Base-by-base conservation (phyloP, 2,888 invertebrate species). In the Hecatera dysodea region DNA sequence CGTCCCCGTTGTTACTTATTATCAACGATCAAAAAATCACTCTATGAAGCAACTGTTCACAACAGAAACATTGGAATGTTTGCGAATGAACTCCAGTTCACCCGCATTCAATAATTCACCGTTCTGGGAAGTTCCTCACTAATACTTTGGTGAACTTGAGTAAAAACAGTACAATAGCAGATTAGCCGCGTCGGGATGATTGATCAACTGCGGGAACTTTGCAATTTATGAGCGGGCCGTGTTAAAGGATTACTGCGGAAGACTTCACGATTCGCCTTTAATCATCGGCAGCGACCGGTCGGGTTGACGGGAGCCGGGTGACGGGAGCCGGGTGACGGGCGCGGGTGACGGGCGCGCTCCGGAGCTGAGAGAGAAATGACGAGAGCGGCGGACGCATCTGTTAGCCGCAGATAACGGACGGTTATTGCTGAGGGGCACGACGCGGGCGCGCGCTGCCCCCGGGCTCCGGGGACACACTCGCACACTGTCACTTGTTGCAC, bases 131-230 rank as follows among this genome's bases (percentile, higher is more conserved):
- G 27, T 9, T 52, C 6, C 12, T 24, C 63, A 52, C 24, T 46
- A 50, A 52, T 42, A 60, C 56, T 60, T 56, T 7, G 27, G 1
- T 39, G 55, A 78, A 67, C 52, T 78, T 57, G 17, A 29, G 5
- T 24, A 39, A 50, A 63, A 72, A 66, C 66, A 66, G n/a, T 24
- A 69, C 60, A 67, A 17, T 60, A 68, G 33, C 60, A 60, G 81
- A 73, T 74, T 61, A 74, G 17, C 48, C 36, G 44, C 44, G 74
- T 71, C 53, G 46, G 29, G 24, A 63, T 78, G 70, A 80, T 71
- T 74, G 81, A 81, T 80, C 64, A 67, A 74, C 22, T 74, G 64
- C 53, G 46, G 19, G 29, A 77, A 77, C 67, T 80, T 73, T 24
- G 17, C 29, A 57, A 80, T 70, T 78, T 73, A 80, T 73, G 77